These are phyloP conservation scores for Kryptolebias ocellatus DNA, from an alignment of 2,797 vertebrate species.

Conservation along the genomic window DNA sequence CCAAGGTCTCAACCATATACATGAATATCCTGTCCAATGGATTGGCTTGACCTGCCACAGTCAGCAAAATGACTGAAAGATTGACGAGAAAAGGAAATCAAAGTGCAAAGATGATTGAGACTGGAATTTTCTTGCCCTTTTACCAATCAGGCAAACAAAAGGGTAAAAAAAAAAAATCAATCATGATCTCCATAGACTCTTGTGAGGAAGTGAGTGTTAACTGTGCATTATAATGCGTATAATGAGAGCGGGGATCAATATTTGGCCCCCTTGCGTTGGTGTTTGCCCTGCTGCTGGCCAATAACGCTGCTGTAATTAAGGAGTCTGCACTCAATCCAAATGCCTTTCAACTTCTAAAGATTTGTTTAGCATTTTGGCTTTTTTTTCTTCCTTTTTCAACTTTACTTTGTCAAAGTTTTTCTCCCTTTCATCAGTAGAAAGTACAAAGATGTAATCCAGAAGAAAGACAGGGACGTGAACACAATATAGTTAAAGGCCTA, in stretches of 20 bases:
- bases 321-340: constrained; percentile 59
- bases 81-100: constrained; percentile 39
- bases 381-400: constrained; percentile 4
- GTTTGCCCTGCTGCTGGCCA: constrained; percentile 64
- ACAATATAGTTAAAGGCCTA: too few relatives aligned
- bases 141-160: constrained; percentile 18
- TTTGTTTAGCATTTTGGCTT: constrained; percentile 23
- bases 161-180: constrained; percentile 57
- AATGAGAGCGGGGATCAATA: constrained; percentile 76
- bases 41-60: background rate
- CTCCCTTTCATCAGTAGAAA: too few relatives aligned
- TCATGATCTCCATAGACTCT: constrained; percentile 73
- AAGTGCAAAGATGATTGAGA: constrained; percentile 66
- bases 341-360: constrained; percentile 39
- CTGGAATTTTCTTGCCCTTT: constrained; percentile 31
- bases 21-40: constrained; percentile 14
- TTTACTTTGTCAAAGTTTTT: background rate
- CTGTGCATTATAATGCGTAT: constrained; percentile 68
- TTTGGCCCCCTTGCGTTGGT: constrained; percentile 53
- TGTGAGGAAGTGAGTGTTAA: constrained; percentile 69
- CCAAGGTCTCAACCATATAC: background rate
- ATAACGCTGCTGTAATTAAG: constrained; percentile 77
- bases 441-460: too few relatives aligned
- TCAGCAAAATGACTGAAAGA: constrained; percentile 31
- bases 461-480: too few relatives aligned